Evolutionary conservation across 2,113 vertebrate genomes (phyloP), one percentile per base, ranked within the genome.

Genomic region (Symphodus melops): DNA sequence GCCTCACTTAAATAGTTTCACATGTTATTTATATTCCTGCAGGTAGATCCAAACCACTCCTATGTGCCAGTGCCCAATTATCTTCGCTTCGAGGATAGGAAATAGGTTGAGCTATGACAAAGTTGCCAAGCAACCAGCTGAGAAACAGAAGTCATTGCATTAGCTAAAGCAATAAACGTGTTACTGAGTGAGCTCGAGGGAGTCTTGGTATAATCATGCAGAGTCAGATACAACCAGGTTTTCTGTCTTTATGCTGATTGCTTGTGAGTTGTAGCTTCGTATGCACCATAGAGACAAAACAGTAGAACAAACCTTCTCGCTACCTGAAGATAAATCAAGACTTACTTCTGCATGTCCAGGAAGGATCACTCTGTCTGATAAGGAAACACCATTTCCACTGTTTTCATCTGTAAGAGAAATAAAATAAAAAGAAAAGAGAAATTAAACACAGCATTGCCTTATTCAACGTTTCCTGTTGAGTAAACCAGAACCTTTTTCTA

Each of bases 281-380:
- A 33, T 33, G 28, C 28, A 33, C 28, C 28, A 13, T 44, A 44
- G 13, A 44, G 11, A 44, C 13, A 14, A 44, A 1, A 44, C 1
- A 5, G 3, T 63, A 1, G 9, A n/a, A 52, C 11, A 11, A 11
- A 41, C 9, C 39, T 11, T 41, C 39, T 41, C 39, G 2, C 39
- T 11, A 9, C 20, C 16, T 36, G 52, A 0, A 61, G 46, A 46
- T 14, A 28, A 4, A 14, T 28, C 2, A 1, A 5, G 23, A 81
- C 85, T 89, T 85, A 95, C 94, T 71, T 94, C 91, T 25, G 63
- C 55, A 20, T 90, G 74, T 74, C 91, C 94, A 7, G 93, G 92
- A 66, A 93, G 86, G 9, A 55, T 37, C 10, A 36, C 41, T 60
- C 61, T 68, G 4, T 89, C 91, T 10, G 86, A 83, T 23, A 72